These are phyloP conservation scores for Ypsolopha sequella DNA, from an alignment of 2,888 invertebrate species.

Conservation along the genomic window DNA sequence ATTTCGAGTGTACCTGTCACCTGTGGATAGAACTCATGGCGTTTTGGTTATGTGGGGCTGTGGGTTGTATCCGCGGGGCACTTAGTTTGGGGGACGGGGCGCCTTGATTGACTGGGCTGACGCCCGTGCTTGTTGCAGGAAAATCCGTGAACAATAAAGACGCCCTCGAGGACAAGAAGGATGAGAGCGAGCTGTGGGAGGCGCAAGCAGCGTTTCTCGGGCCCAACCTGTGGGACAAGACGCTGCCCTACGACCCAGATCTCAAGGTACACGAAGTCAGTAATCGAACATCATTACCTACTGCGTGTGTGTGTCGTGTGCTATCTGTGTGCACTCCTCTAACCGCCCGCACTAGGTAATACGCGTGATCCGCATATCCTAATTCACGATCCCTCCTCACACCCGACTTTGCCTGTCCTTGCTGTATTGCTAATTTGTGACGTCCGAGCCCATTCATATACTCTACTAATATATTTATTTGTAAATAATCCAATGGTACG, in stretches of 20 bases:
- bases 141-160: slow-evolving; percentile 75
- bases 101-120: slow-evolving; percentile 16
- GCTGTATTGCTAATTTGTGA: background rate
- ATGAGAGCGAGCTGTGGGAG: slow-evolving; percentile 91
- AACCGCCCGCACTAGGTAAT: slow-evolving; percentile 52
- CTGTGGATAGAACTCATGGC: too few species aligned
- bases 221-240: slow-evolving; percentile 96
- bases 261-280: slow-evolving; percentile 90
- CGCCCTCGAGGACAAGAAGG: slow-evolving; percentile 78
- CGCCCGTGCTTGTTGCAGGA: slow-evolving; percentile 67
- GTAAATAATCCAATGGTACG: too few species aligned
- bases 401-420: slow-evolving; percentile 6
- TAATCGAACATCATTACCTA: slow-evolving; percentile 59
- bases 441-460: background rate
- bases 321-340: slow-evolving; percentile 34
- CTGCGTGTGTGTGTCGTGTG: slow-evolving; percentile 50
- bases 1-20: too few species aligned
- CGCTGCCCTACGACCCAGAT: slow-evolving; percentile 92
- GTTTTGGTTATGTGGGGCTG: too few species aligned
- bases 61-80: too few species aligned
- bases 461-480: too few species aligned
- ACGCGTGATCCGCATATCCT: background rate
- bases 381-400: slow-evolving; percentile 3
- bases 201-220: slow-evolving; percentile 96
- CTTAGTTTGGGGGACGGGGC: too few species aligned